Evolutionary conservation across 2,888 invertebrate species (phyloP), one percentile per base, ranked within the genome.

Genomic region (Lottia scabra): DNA sequence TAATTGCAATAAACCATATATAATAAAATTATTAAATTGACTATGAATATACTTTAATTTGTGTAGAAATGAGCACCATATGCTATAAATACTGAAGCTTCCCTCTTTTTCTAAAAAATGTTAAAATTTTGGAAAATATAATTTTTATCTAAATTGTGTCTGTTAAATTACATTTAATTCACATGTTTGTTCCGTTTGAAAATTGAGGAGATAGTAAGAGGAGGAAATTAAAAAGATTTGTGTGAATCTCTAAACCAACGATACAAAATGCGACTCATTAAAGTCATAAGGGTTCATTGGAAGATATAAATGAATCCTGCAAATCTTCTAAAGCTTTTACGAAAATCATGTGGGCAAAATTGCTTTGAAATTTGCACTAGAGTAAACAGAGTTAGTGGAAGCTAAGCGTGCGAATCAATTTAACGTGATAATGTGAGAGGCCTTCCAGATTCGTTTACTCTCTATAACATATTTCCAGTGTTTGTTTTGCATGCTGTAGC

Each of bases 401-500:
- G 70, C 48, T 43, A 26, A 56, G 65, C 66, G 56, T 56, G 56
- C 13, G 56, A 56, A 56, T 56, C 56, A 56, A 56, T 56, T 56
- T 56, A 23, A 56, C 56, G 56, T 56, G 56, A 56, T 56, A 56
- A 56, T 23, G 56, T 56, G 56, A 56, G 56, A 56, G 56, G 56
- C 56, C 56, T 56, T 56, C 19, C 56, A 56, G 56, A 56, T 56
- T 56, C 56, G 56, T 56, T 56, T 56, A 27, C 66, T 64, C 66
- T 23, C 65, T 62, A 19, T 62, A 23, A 64, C 70, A 70, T 70
- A 70, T 70, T 70, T 65, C 23, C 43, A 16, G 56, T 70, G 70
- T 70, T 70, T 70, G 65, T 44, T 43, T 56, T 70, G 65, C 70
- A 70, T 70, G 70, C 56, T 66, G 48, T 43, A 45, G 70, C 70